Evolutionary conservation across 1,140 invertebrate genomes (phyloP).

Genomic region (Episyrphus balteatus): DNA sequence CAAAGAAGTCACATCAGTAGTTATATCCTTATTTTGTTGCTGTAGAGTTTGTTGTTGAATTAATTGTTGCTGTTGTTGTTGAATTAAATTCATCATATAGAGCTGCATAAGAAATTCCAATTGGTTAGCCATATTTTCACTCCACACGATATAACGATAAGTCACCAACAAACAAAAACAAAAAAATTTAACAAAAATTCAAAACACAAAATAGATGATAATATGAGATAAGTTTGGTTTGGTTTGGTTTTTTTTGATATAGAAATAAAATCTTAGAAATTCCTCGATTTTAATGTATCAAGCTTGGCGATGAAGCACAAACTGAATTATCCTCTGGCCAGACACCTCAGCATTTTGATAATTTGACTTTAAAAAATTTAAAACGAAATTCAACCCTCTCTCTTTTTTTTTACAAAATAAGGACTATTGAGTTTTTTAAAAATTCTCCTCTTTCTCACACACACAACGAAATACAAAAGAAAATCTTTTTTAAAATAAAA

Average conservation of each 20-base stretch:
- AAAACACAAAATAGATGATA: conserved; percentile 7
- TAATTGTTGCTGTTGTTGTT: conserved; percentile 25
- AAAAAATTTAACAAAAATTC: too few relatives aligned
- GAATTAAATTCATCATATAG: conserved; percentile 34
- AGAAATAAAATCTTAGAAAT: conserved; percentile 1
- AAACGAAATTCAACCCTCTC: too few relatives aligned
- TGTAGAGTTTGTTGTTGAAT: conserved; percentile 7
- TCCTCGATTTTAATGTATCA: conserved; percentile 14
- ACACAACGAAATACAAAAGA: too few relatives aligned
- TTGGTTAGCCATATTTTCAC: conserved; percentile 26
- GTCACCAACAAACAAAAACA: too few relatives aligned
- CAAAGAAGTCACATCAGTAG: conserved; percentile 12
- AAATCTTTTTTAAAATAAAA: too few relatives aligned
- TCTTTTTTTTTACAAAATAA: too few relatives aligned
- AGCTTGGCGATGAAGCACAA: conserved; percentile 32
- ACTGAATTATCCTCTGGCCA: conserved; percentile 35
- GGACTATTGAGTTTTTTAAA: too few relatives aligned
- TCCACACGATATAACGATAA: neutral
- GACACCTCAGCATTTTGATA: neutral
- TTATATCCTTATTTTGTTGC: neutral
- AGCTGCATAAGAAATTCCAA: conserved; percentile 35
- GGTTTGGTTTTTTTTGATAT: conserved; percentile 13
- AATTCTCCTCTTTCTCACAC: too few relatives aligned
- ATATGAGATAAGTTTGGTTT: conserved; percentile 1
- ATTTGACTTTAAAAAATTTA: too few relatives aligned